phyloP scores from a whole-genome alignment of 2,888 invertebrate species.

The Listrodromus nycthemerus region DNA sequence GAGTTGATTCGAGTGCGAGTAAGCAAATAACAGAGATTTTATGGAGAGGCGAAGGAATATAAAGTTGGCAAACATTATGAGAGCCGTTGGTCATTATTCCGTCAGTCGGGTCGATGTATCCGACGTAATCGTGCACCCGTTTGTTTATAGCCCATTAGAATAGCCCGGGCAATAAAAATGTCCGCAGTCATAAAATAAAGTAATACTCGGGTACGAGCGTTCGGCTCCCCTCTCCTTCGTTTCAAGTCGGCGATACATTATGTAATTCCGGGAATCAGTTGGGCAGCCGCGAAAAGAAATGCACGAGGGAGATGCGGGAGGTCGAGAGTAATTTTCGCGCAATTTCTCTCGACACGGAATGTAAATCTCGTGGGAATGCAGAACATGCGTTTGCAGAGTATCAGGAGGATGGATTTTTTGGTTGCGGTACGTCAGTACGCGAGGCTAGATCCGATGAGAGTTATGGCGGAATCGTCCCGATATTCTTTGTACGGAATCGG shows the following conservation, averaged over 20 bases:
- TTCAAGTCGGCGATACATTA: constrained; percentile 50
- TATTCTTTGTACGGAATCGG: constrained; percentile 6
- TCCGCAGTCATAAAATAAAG: constrained; percentile 68
- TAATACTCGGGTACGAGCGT: constrained; percentile 58
- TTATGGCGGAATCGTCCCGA: not conserved
- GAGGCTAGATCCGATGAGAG: not conserved
- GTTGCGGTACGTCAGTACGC: constrained; percentile 25
- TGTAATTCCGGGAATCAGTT: constrained; percentile 65
- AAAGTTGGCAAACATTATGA: constrained; percentile 52
- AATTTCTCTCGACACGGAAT: constrained; percentile 22
- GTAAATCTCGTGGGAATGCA: constrained; percentile 54
- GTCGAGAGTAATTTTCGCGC: constrained; percentile 48
- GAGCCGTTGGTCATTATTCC: constrained; percentile 58
- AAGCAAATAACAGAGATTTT: constrained; percentile 45
- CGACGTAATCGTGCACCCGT: constrained; percentile 56
- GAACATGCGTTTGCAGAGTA: constrained; percentile 13
- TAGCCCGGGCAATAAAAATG: constrained; percentile 65
- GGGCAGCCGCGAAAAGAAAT: constrained; percentile 63
- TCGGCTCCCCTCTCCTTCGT: constrained; percentile 14
- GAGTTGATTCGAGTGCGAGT: constrained; percentile 28
- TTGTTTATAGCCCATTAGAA: constrained; percentile 66
- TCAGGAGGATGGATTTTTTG: constrained; percentile 20
- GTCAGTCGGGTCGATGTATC: constrained; percentile 58
- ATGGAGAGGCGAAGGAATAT: constrained; percentile 1
- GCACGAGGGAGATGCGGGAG: constrained; percentile 33